Evolutionary conservation across 2,113 vertebrate genomes (phyloP).

Genomic region (Heteronetta atricapilla): DNA sequence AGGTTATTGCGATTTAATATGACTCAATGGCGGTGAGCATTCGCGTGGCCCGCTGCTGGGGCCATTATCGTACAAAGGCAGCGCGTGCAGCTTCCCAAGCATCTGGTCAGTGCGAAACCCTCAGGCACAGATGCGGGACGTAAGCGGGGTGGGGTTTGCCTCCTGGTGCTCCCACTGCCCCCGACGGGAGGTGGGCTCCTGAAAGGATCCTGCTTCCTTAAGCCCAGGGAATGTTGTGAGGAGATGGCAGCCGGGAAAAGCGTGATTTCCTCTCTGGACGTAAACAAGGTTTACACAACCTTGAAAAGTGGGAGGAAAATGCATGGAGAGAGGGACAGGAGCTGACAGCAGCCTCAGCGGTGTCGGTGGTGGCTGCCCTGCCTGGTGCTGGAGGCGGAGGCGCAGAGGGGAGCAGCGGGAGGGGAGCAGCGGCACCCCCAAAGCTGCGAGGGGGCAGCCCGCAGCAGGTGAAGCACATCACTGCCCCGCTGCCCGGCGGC

Average conservation of each 20-base stretch:
- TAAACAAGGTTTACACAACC: background rate
- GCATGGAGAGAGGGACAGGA: background rate
- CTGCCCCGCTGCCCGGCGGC: background rate
- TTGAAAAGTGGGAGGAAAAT: background rate
- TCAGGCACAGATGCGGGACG: rapidly evolving
- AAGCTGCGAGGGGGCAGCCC: background rate
- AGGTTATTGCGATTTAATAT: conserved; percentile 51
- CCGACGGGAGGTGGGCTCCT: background rate
- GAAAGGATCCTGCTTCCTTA: background rate
- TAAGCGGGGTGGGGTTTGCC: background rate
- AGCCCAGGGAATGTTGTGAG: background rate
- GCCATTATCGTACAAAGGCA: background rate
- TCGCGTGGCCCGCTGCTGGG: background rate
- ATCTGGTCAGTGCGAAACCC: background rate
- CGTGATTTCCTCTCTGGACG: too few relatives aligned
- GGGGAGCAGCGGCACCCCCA: too few relatives aligned
- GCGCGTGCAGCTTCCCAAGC: rapidly evolving
- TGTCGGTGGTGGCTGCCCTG: background rate
- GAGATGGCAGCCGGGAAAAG: background rate
- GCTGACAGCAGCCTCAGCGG: background rate
- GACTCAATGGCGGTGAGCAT: background rate
- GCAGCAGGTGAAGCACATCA: rapidly evolving
- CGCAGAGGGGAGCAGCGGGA: too few relatives aligned
- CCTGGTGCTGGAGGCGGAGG: background rate
- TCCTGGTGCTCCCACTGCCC: rapidly evolving